A percentile compares a stretch with the other conserved stretches of the same genome.
Conservation (phyloP, 2,888 invertebrate species). For the Antitype chi region DNA sequence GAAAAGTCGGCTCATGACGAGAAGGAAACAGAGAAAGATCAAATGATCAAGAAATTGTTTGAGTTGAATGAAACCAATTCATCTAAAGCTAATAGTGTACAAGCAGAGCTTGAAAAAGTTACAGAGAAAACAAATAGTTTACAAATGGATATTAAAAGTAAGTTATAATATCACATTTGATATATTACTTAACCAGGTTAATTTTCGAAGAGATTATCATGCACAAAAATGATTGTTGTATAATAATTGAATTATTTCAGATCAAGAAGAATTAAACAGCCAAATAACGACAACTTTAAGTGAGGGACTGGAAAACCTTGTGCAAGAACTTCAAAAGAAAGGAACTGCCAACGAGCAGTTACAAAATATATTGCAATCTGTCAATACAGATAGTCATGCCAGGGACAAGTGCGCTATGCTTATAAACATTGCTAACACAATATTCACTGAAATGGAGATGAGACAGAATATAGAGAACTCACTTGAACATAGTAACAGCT, state of each 20-base stretch:
- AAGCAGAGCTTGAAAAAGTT: slow-evolving; percentile 65
- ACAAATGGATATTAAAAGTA: slow-evolving; percentile 71
- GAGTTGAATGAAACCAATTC: slow-evolving; percentile 63
- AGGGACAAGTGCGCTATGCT: slow-evolving; percentile 68
- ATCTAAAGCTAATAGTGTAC: slow-evolving; percentile 58
- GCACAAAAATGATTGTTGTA: background rate
- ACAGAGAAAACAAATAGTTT: slow-evolving; percentile 64
- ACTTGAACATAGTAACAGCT: slow-evolving; percentile 67
- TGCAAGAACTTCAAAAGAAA: slow-evolving; percentile 66
- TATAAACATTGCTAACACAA: slow-evolving; percentile 69
- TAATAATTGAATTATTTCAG: slow-evolving; percentile 64
- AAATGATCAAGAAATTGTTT: slow-evolving; percentile 61
- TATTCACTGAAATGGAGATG: slow-evolving; percentile 69
- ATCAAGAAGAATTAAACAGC: slow-evolving; percentile 60
- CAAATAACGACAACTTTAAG: slow-evolving; percentile 64
- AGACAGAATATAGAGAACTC: slow-evolving; percentile 69
- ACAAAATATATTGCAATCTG: slow-evolving; percentile 61
- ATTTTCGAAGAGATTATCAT: background rate
- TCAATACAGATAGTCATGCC: slow-evolving; percentile 39
- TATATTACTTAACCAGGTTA: background rate
- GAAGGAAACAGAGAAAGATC: slow-evolving; percentile 68
- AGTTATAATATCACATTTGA: slow-evolving; percentile 41
- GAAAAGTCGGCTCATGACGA: slow-evolving; percentile 70
- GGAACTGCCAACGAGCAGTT: slow-evolving; percentile 63
- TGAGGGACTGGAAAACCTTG: slow-evolving; percentile 68